These are phyloP conservation scores for Eidolon helvum DNA, from an alignment of 2,113 vertebrate genomes.

Conservation along the genomic window DNA sequence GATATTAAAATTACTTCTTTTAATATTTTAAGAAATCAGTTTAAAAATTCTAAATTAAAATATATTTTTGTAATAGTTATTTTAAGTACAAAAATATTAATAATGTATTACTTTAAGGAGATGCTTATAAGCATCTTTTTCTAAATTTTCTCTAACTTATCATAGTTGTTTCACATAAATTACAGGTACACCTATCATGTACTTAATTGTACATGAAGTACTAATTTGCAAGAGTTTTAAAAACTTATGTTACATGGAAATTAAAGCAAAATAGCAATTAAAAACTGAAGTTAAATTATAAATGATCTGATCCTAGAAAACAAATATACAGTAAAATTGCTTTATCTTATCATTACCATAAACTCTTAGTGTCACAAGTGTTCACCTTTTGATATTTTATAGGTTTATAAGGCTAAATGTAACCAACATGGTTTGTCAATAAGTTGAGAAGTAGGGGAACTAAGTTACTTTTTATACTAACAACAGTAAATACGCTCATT, in stretches of 20 bases:
- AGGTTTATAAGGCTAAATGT: not conserved
- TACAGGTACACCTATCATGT: constrained; percentile 15
- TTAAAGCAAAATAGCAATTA: constrained; percentile 48
- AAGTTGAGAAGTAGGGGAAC: not conserved
- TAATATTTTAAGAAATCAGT: not conserved
- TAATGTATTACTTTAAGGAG: constrained; percentile 1
- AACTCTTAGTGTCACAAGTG: not conserved
- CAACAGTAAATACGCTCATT: not conserved
- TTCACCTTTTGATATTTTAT: not conserved
- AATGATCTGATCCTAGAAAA: constrained; percentile 1
- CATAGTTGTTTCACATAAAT: constrained; percentile 32
- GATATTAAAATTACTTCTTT: not conserved
- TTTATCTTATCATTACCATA: not conserved
- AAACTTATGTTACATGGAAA: constrained; percentile 29
- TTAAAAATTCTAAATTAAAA: not conserved
- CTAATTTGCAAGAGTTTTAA: constrained; percentile 37
- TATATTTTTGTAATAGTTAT: not conserved
- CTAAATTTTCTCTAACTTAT: constrained; percentile 36
- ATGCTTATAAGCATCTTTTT: constrained; percentile 18
- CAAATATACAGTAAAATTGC: constrained; percentile 14
- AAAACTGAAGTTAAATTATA: constrained; percentile 49
- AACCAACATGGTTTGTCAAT: not conserved
- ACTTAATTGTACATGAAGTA: constrained; percentile 44
- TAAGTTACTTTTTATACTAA: not conserved
- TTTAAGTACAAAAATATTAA: constrained; percentile 17